These are phyloP conservation scores for Porites rus DNA, from an alignment of 92 coral and sea anemone species.

Conservation along the genomic window DNA sequence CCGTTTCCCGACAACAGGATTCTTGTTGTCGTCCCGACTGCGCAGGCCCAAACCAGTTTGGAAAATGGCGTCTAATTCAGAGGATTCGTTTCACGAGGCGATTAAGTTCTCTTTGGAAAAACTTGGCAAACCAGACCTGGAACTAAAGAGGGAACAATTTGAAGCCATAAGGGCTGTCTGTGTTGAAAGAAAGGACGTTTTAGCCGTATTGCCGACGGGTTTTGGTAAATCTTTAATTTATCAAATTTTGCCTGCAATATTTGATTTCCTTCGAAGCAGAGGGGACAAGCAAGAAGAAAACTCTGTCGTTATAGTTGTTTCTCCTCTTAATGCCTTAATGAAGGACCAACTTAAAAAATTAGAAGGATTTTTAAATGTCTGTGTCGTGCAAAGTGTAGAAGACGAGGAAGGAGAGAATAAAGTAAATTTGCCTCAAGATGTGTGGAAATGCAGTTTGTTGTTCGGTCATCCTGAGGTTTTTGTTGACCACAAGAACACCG, in stretches of 20 bases:
- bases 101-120: not conserved
- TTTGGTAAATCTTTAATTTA: not conserved
- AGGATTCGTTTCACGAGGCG: not conserved
- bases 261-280: not conserved
- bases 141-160: not conserved
- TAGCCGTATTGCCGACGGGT: constrained; percentile 5
- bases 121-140: not conserved
- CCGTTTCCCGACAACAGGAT: not conserved
- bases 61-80: constrained; percentile 1
- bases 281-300: not conserved
- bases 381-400: not conserved
- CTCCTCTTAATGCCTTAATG: not conserved
- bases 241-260: not conserved
- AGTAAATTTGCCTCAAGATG: not conserved
- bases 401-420: not conserved
- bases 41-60: not conserved
- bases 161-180: not conserved
- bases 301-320: not conserved
- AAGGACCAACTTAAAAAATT: not conserved
- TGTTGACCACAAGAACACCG: not conserved
- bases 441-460: not conserved
- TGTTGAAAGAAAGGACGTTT: not conserved
- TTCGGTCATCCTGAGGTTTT: constrained; percentile 4
- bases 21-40: constrained; percentile 3
- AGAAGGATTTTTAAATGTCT: not conserved